Base-by-base conservation (phyloP, 2,888 invertebrate species). In the Brachylomia viminalis region DNA sequence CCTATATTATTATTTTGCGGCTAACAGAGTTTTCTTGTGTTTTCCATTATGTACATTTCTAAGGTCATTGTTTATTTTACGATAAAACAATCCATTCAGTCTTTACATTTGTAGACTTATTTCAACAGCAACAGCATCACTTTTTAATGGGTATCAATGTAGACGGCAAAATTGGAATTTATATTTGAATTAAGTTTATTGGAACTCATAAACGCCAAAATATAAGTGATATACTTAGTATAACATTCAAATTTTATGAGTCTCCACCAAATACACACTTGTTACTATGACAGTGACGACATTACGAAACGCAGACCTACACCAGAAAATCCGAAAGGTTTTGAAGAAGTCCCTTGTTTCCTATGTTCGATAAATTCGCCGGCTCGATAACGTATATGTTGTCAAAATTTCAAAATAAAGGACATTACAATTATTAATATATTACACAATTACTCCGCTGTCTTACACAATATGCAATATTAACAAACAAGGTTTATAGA, bases 401-500 rank as follows among this genome's bases (percentile, higher is more conserved):
- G 10, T 17, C 10, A 1, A 20, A 20, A 17, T 1, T 0, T 5
- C 59, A 33, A 58, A 30, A 58, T 3, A 8, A 27, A 58, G 10
- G 4, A 33, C 20, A 2, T 20, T 59, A 5, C 11, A 33, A 33
- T 33, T 20, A 5, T 30, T 58, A 58, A 30, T 58, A 10, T 20
- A 4, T 20, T 33, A 33, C 59, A 33, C 59, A 59, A 23, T 33
- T 20, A 33, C 10, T 33, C 20, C 6, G 11, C 33, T 66, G 33
- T 56, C 33, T 67, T n/a, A 70, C 33, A 62, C 45, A 15, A 62
- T 58, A 20, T 38, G 47, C 47, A 59, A 74, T 68, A 74, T 56
- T 78, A 82, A 56, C 42, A 45, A 62, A 23, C 62, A 1, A 5
- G 13, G 74, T 68, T 79, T 71, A 71, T 52, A 68, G 67, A 54